phyloP scores from a whole-genome alignment of 2,888 invertebrate species.

The Sepioteuthis lessoniana region DNA sequence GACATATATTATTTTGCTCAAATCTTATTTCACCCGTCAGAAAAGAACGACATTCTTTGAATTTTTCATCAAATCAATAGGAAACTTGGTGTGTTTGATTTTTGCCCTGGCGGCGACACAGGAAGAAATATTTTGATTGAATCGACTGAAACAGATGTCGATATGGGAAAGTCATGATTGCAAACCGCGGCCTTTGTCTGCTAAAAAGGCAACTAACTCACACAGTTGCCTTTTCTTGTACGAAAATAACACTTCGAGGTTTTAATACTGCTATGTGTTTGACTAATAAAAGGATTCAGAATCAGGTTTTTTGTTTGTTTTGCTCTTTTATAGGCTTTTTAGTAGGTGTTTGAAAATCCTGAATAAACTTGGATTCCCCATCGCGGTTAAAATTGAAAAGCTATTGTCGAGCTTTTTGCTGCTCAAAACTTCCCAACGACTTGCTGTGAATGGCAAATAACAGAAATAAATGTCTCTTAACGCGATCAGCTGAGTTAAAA shows the following conservation, averaged over 20 bases:
- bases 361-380: not conserved
- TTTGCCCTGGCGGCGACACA: not conserved
- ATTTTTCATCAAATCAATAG: not conserved
- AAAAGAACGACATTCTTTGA: not conserved
- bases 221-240: not conserved
- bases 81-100: not conserved
- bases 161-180: constrained; percentile 17
- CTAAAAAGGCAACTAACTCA: not conserved
- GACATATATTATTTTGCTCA: constrained; percentile 2
- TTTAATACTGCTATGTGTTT: not conserved
- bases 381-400: not conserved
- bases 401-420: not conserved
- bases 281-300: not conserved
- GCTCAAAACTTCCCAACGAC: not conserved
- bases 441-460: not conserved
- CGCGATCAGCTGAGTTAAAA: not conserved
- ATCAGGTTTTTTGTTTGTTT: not conserved
- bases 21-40: not conserved
- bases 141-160: constrained; percentile 18
- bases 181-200: not conserved
- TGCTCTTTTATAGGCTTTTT: not conserved
- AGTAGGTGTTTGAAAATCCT: not conserved
- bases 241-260: not conserved
- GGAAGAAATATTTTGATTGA: not conserved
- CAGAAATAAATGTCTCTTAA: not conserved